Percentiles rank a stretch among this genome's conserved stretches.
Conservation (phyloP, 2,888 invertebrate species). For the Nesidiocoris tenuis region DNA sequence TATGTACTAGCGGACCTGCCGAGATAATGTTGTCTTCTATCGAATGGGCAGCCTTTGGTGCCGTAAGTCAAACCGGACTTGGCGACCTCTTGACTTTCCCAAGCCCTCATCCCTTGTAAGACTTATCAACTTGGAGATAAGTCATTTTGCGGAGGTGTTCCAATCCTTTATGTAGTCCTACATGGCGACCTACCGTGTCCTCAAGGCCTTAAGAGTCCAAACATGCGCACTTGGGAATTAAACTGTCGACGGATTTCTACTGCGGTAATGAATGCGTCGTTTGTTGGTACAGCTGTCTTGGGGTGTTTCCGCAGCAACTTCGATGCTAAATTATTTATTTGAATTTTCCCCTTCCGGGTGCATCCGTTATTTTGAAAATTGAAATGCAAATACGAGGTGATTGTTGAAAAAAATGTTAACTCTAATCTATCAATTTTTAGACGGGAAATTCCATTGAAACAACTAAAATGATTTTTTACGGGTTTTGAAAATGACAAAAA, state of each 20-base stretch:
- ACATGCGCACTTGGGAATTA: background rate
- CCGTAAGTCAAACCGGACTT: slow-evolving; percentile 19
- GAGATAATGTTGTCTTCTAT: slow-evolving; percentile 28
- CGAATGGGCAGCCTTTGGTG: slow-evolving; percentile 10
- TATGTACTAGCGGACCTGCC: background rate
- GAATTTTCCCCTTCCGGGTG: no score
- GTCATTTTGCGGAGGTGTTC: slow-evolving; percentile 9
- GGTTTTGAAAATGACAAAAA: no score
- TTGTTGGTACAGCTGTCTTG: no score
- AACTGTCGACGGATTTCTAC: background rate
- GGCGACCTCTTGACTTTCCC: slow-evolving; percentile 25
- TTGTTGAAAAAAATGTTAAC: no score
- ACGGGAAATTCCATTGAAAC: no score
- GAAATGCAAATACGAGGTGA: no score
- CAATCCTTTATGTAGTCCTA: background rate
- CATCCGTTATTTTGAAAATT: no score
- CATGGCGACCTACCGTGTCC: background rate
- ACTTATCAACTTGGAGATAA: slow-evolving; percentile 19
- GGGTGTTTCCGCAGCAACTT: no score
- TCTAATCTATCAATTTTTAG: no score
- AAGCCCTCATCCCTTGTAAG: slow-evolving; percentile 17
- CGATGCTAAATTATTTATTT: no score
- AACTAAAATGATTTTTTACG: no score
- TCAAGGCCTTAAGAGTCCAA: background rate
- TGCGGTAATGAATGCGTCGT: background rate